These are phyloP conservation scores for Pollachius pollachius DNA, from an alignment of 2,113 vertebrate species.

Conservation along the genomic window DNA sequence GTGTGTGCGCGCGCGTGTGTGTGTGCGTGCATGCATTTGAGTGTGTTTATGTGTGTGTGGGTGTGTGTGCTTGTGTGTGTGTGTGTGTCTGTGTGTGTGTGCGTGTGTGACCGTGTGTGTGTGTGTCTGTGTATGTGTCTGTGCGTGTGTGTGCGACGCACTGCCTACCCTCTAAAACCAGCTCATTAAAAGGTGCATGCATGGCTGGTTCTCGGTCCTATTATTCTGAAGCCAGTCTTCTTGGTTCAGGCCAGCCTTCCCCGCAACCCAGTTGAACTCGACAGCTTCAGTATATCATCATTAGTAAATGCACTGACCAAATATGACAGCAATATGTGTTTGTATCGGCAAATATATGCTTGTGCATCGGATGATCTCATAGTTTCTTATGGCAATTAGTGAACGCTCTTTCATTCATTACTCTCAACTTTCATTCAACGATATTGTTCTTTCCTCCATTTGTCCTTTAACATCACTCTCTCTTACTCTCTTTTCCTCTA, in stretches of 20 bases:
- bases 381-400: no score
- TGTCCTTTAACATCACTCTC: background rate
- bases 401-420: no score
- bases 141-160: constrained; percentile 31
- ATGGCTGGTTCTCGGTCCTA: constrained; percentile 49
- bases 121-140: constrained; percentile 9
- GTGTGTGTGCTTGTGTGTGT: constrained; percentile 1
- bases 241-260: constrained; percentile 31
- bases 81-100: constrained; percentile 18
- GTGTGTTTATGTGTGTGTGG: background rate
- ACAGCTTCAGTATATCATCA: no score
- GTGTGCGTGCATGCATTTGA: constrained; percentile 17
- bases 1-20: constrained; percentile 30
- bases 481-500: constrained; percentile 28
- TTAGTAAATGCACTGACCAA: no score
- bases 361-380: no score
- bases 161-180: constrained; percentile 57
- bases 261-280: background rate
- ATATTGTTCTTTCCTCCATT: constrained; percentile 5
- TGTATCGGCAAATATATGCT: no score
- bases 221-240: constrained; percentile 41
- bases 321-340: no score
- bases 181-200: constrained; percentile 69
- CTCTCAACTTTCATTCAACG: no score
- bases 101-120: constrained; percentile 6